A percentile compares a stretch with the other conserved stretches of the same genome.
Evolutionary conservation across 1,140 invertebrate species (phyloP).

Genomic region (Harlomillsia oculata): DNA sequence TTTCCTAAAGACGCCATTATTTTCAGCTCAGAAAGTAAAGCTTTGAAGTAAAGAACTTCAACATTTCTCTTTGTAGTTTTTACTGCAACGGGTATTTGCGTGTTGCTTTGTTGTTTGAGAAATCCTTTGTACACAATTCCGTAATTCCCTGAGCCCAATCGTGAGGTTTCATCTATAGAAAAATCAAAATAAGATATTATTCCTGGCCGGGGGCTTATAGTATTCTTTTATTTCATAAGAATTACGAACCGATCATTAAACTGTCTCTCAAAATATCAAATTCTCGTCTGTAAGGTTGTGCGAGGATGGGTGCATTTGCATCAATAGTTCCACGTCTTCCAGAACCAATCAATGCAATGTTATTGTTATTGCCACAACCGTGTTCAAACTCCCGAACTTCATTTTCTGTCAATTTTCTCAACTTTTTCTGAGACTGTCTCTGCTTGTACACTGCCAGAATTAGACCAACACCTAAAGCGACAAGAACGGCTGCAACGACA

Average conservation of each 20-base stretch:
- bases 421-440: neutral
- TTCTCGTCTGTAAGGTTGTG: slow-evolving; percentile 2
- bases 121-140: slow-evolving; percentile 4
- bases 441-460: neutral
- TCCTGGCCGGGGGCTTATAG: too few relatives aligned
- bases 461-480: neutral
- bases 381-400: slow-evolving; percentile 20
- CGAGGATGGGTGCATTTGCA: slow-evolving; percentile 10
- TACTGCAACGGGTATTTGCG: slow-evolving; percentile 5
- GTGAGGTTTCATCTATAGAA: slow-evolving; percentile 17
- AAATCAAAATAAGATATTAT: neutral
- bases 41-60: slow-evolving; percentile 20
- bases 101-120: neutral
- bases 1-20: slow-evolving; percentile 20
- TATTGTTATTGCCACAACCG: neutral
- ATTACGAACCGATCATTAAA: slow-evolving; percentile 10
- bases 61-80: slow-evolving; percentile 19
- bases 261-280: slow-evolving; percentile 17
- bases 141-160: slow-evolving; percentile 8
- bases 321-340: slow-evolving; percentile 1
- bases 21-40: slow-evolving; percentile 21
- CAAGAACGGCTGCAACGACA: neutral
- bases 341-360: neutral
- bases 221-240: neutral
- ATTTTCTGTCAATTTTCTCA: slow-evolving; percentile 14